Conservation (phyloP, 2,113 vertebrate species). For the human region GRCh38 chr2:12865501-12866000, state of each 20-base stretch:
- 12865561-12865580: too few relatives aligned
- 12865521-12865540: too few relatives aligned
- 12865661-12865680: background rate
- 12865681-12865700: background rate
- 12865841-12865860: background rate
- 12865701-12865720: background rate
- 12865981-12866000: background rate
- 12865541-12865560: too few relatives aligned
- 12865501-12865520: background rate
- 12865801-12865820: background rate
- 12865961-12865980: background rate
- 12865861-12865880: background rate
- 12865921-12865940: background rate
- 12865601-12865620: too few relatives aligned
- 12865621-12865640: background rate
- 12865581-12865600: too few relatives aligned
- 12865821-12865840: background rate
- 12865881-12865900: background rate
- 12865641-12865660: background rate
- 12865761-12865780: background rate
- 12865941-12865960: background rate
- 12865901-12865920: background rate
- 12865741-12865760: background rate
- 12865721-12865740: background rate
- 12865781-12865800: background rate